Base-by-base conservation (phyloP, 2,797 vertebrate genomes). In the Mastacembelus armatus region DNA sequence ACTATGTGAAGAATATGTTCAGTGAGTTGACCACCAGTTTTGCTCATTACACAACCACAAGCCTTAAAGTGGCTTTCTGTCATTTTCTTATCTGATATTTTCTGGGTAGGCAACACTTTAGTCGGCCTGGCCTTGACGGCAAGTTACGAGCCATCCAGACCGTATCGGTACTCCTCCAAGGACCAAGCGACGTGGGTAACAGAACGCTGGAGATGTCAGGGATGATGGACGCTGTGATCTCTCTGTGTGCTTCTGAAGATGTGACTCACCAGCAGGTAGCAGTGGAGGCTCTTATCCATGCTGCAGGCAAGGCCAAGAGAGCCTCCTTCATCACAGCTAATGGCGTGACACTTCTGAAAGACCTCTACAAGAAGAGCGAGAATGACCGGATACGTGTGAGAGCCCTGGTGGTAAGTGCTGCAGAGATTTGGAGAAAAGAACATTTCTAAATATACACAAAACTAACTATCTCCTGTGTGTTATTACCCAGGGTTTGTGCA, bases 261-360 rank as follows among this genome's bases (percentile, higher is more conserved):
- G 94, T 97, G 60, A 89, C 85, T 2, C 95, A 98, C 80, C 98
- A 99, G 93, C 95, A 98, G 85, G 95, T 99, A 7, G 98, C 98
- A 0, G 96, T 99, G 72, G 98, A 99, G 89, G 95, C 97, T 0
- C 91, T 99, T 74, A 98, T 99, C 87, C 96, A 99, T 0, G 98
- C 98, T 0, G 96, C 97, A 0, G 97, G 96, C 74, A 99, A 99
- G 83, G 96, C 98, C 70, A 99, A 98, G 89, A 94, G 95, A 0
- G 98, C 98, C 15, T 96, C 97, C 0, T 99, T 99, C 87, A 98
- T 99, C 89, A 99, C 97, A 0, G 94, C 96, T 80, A 98, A 98
- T 0, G 98, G 98, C 0, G 97, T 98, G 71, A 91, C 95, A 0
- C 94, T 99, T 38, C 95, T 99, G 2, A 99, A 99, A 83, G 97